phyloP scores from a whole-genome alignment of 92 coral and sea anemone genomes.

The Hydrozoanthus gracilis region DNA sequence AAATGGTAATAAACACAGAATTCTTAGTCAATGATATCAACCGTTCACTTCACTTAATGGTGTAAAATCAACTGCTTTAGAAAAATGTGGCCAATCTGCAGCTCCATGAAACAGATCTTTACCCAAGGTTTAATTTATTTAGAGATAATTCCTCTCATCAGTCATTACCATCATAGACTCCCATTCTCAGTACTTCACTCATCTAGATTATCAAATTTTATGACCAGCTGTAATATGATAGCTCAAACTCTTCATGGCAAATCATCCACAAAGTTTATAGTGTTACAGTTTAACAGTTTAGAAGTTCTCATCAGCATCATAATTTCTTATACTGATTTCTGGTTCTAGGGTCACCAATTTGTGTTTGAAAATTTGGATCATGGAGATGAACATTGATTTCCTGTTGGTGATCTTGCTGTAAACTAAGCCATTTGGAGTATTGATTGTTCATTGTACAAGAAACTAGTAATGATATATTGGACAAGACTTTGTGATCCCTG shows the following conservation, averaged over 20 bases:
- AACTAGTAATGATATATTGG: background rate
- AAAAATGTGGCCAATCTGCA: too few species aligned
- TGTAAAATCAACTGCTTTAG: too few species aligned
- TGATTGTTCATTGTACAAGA: background rate
- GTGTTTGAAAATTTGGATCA: slow-evolving; percentile 45
- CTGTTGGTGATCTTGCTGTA: background rate
- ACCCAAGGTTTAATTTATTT: too few species aligned
- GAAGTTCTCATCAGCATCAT: too few species aligned
- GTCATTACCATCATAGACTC: too few species aligned
- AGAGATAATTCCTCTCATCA: too few species aligned
- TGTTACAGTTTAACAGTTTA: background rate
- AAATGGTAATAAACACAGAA: too few species aligned
- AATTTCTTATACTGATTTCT: background rate
- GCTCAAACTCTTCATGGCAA: background rate
- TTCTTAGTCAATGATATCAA: too few species aligned
- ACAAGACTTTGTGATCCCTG: background rate
- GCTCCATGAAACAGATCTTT: too few species aligned
- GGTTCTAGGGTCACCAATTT: slow-evolving; percentile 33
- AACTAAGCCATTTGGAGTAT: background rate
- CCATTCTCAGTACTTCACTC: background rate
- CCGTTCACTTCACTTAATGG: too few species aligned
- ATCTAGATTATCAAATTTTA: slow-evolving; percentile 1
- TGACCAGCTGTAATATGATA: background rate
- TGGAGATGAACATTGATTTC: slow-evolving; percentile 16
- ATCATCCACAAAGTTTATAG: background rate